Evolutionary conservation across 2,797 vertebrate species (phyloP).

Genomic region (Notolepis coatsorum): DNA sequence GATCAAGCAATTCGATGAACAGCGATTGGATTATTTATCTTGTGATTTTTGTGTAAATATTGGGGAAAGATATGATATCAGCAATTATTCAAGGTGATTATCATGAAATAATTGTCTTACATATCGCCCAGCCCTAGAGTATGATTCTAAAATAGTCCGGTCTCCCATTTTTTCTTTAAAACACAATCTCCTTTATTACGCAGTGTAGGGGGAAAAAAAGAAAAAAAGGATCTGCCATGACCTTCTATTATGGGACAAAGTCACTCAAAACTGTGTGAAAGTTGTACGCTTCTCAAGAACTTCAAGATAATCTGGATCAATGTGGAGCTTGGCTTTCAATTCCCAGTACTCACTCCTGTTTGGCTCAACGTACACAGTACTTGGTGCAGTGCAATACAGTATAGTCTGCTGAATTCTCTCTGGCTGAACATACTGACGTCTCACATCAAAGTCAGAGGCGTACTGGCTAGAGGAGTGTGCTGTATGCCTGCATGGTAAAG

Average conservation of each 20-base stretch:
- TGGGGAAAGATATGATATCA: too few relatives aligned
- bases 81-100: too few relatives aligned
- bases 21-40: too few relatives aligned
- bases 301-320: slow-evolving; percentile 99
- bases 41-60: too few relatives aligned
- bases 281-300: slow-evolving; percentile 99
- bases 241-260: not conserved
- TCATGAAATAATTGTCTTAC: too few relatives aligned
- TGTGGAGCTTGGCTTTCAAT: slow-evolving; percentile 97
- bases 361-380: slow-evolving; percentile 94
- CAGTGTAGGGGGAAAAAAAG: too few relatives aligned
- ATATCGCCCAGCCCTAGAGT: too few relatives aligned
- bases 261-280: slow-evolving; percentile 94
- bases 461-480: slow-evolving; percentile 86
- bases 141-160: slow-evolving; percentile 9
- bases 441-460: slow-evolving; percentile 90
- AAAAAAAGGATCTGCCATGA: slow-evolving; percentile 15
- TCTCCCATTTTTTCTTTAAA: slow-evolving; percentile 13
- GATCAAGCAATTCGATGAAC: too few relatives aligned
- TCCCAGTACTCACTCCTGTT: slow-evolving; percentile 98
- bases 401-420: slow-evolving; percentile 93
- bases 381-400: slow-evolving; percentile 91
- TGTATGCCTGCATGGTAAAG: slow-evolving; percentile 89
- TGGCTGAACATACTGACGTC: slow-evolving; percentile 89
- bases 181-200: slow-evolving; percentile 35